Conservation (phyloP, 2,888 invertebrate genomes). For the Lottia gigantea region DNA sequence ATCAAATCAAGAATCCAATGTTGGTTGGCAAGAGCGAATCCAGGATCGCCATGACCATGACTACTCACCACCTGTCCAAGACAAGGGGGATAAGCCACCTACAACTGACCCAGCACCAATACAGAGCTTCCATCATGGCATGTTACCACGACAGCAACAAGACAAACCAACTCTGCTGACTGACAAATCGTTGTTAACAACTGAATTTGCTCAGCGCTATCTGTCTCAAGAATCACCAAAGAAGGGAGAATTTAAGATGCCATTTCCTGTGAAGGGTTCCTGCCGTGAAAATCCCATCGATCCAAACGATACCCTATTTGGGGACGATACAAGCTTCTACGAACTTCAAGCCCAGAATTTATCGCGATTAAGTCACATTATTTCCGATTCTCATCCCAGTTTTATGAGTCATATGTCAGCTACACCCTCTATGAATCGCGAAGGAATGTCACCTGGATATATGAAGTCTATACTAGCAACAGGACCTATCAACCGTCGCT, state of each 20-base stretch:
- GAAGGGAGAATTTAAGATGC: not conserved
- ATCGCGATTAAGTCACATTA: conserved; percentile 12
- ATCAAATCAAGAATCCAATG: no score
- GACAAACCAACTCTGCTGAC: conserved; percentile 40
- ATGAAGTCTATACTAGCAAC: conserved; percentile 25
- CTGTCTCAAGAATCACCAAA: conserved; percentile 33
- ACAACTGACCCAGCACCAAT: conserved; percentile 28
- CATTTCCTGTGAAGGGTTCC: not conserved
- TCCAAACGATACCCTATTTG: conserved; percentile 12
- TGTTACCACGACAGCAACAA: conserved; percentile 26
- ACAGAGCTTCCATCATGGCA: conserved; percentile 33
- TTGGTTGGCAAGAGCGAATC: no score
- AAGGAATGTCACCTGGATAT: conserved; percentile 19
- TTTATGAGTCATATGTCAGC: conserved; percentile 6
- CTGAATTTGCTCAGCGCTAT: conserved; percentile 48
- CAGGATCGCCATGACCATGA: no score
- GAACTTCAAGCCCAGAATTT: conserved; percentile 19
- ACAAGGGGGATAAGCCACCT: conserved; percentile 14
- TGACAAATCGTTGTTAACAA: conserved; percentile 40
- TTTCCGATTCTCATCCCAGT: conserved; percentile 10
- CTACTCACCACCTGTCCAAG: not conserved
- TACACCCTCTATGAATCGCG: conserved; percentile 5
- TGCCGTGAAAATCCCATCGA: conserved; percentile 4
- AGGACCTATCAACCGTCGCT: conserved; percentile 14
- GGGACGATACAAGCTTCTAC: conserved; percentile 13